Conservation (phyloP, 35 echinoderm and acorn worm species). For the Ophiothrix spiculata region DNA sequence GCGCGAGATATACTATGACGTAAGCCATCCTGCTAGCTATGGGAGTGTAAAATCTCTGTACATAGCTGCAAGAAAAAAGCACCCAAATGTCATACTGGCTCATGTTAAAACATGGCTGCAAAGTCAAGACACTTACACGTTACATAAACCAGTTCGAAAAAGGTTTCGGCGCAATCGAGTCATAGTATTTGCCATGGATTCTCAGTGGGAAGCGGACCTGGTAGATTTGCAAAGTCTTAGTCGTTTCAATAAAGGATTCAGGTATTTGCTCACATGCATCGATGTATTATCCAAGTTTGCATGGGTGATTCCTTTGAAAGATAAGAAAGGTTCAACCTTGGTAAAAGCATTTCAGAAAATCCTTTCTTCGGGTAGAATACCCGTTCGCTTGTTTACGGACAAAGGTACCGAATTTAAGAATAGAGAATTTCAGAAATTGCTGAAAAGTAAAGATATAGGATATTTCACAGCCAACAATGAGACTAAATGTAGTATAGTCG, state of each 20-base stretch:
- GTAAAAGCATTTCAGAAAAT: constrained; percentile 39
- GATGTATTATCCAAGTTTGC: constrained; percentile 68
- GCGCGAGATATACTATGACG: constrained; percentile 35
- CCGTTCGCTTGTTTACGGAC: constrained; percentile 3
- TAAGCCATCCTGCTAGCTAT: constrained; percentile 27
- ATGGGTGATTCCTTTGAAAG: constrained; percentile 50
- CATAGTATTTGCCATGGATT: constrained; percentile 50
- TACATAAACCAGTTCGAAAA: constrained; percentile 45
- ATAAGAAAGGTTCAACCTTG: constrained; percentile 24
- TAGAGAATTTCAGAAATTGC: neutral
- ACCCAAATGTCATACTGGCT: neutral
- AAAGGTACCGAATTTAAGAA: constrained; percentile 24
- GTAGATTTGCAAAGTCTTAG: constrained; percentile 36
- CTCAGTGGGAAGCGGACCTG: constrained; percentile 54
- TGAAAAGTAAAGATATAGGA: neutral
- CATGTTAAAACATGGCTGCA: constrained; percentile 10
- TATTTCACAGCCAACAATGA: constrained; percentile 6
- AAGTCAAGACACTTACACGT: constrained; percentile 39
- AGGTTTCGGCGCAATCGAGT: constrained; percentile 56
- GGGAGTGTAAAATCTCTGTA: constrained; percentile 45
- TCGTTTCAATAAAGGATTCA: constrained; percentile 33
- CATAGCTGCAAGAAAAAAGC: neutral
- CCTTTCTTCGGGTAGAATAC: constrained; percentile 12
- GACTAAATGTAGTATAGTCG: neutral
- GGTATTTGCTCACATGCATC: constrained; percentile 56